Evolutionary conservation across 2,888 invertebrate genomes (phyloP).

Genomic region (Chironomus riparius): DNA sequence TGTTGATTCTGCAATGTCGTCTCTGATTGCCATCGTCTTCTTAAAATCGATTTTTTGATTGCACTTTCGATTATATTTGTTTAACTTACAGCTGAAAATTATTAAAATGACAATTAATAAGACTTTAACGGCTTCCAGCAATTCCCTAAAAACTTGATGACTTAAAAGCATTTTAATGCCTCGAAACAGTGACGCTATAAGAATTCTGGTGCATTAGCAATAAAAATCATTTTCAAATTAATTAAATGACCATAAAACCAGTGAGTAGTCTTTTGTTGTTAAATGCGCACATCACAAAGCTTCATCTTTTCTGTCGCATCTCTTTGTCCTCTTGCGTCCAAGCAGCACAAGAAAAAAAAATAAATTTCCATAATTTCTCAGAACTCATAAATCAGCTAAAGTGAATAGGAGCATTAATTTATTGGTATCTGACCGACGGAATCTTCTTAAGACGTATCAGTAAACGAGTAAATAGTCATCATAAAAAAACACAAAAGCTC

Average conservation of each 20-base stretch:
- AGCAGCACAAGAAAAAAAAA: background rate
- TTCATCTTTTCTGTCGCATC: background rate
- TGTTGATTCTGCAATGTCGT: too few relatives aligned
- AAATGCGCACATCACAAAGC: background rate
- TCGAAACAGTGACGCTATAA: too few relatives aligned
- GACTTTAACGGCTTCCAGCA: too few relatives aligned
- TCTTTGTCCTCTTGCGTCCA: background rate
- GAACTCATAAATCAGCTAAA: constrained; percentile 10
- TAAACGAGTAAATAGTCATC: too few relatives aligned
- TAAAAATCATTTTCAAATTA: constrained; percentile 9
- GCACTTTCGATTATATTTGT: too few relatives aligned
- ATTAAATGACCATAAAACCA: constrained; percentile 18
- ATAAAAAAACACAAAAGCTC: too few relatives aligned
- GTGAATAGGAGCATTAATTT: constrained; percentile 8
- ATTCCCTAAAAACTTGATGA: too few relatives aligned
- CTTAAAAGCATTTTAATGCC: too few relatives aligned
- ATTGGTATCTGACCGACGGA: background rate
- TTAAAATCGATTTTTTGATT: too few relatives aligned
- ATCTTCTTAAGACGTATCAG: background rate
- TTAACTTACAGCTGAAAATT: too few relatives aligned
- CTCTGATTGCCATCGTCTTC: too few relatives aligned
- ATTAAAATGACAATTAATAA: too few relatives aligned
- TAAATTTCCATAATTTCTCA: constrained; percentile 7
- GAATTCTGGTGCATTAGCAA: background rate
- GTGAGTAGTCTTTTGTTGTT: background rate